Percentiles rank a stretch among this genome's conserved stretches.
These are phyloP conservation scores for Anastrepha ludens DNA, from an alignment of 1,140 invertebrate species.

Conservation along the genomic window DNA sequence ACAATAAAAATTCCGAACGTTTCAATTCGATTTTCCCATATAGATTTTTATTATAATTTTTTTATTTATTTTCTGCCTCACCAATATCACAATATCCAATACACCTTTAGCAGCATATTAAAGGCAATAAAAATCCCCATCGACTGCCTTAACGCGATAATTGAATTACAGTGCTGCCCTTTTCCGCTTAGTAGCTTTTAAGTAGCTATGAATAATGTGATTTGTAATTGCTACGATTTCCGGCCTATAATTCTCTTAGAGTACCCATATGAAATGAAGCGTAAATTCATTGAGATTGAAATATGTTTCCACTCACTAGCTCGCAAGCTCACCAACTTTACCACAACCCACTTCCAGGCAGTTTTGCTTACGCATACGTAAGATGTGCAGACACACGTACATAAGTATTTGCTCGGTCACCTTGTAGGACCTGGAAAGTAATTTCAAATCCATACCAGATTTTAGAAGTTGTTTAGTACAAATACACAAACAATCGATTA, in stretches of 20 bases:
- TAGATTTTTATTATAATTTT: too few relatives aligned
- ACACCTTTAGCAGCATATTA: not conserved
- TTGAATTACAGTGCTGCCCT: not conserved
- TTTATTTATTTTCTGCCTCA: too few relatives aligned
- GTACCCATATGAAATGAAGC: conserved; percentile 20
- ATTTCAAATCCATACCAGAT: not conserved
- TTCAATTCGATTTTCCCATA: too few relatives aligned
- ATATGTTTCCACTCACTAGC: conserved; percentile 29
- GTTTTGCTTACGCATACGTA: not conserved
- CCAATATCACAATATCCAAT: not conserved
- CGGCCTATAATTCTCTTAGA: conserved; percentile 25
- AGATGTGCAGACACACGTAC: not conserved
- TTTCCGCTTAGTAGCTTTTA: conserved; percentile 17
- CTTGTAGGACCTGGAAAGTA: not conserved
- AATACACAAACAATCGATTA: too few relatives aligned
- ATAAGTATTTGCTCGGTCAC: not conserved
- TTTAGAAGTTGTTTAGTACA: too few relatives aligned
- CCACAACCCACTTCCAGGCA: not conserved
- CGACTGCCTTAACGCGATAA: not conserved
- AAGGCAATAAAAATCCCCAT: conserved; percentile 31
- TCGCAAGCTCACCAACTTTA: not conserved
- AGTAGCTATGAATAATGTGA: conserved; percentile 44
- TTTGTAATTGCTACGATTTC: conserved; percentile 33
- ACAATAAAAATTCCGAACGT: too few relatives aligned
- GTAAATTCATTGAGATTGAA: conserved; percentile 39